Conservation (phyloP, 2,888 invertebrate genomes). For the Orchesellides sinensis region DNA sequence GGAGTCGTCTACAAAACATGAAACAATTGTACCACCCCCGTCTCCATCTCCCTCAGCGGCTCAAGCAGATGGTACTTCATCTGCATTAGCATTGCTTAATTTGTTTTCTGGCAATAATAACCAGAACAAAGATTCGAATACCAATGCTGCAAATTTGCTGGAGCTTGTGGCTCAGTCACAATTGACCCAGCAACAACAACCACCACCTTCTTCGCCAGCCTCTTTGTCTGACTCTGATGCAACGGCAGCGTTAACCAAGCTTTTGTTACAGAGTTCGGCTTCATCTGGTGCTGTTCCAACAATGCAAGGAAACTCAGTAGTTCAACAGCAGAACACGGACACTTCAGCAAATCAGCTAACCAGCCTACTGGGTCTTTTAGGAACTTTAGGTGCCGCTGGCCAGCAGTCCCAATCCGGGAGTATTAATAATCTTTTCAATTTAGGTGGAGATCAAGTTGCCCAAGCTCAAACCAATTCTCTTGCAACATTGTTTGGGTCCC, state of each 20-base stretch:
- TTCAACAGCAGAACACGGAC: slow-evolving; percentile 34
- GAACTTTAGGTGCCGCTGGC: slow-evolving; percentile 58
- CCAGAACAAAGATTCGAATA: slow-evolving; percentile 15
- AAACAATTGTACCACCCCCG: slow-evolving; percentile 37
- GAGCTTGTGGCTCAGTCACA: slow-evolving; percentile 52
- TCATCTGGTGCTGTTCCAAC: slow-evolving; percentile 9
- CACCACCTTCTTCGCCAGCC: slow-evolving; percentile 5
- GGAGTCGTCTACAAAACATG: slow-evolving; percentile 43
- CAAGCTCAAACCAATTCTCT: slow-evolving; percentile 64
- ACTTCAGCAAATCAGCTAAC: slow-evolving; percentile 69
- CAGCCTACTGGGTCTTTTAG: slow-evolving; percentile 66
- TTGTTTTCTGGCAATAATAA: slow-evolving; percentile 44
- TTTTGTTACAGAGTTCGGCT: slow-evolving; percentile 51
- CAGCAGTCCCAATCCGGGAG: slow-evolving; percentile 42
- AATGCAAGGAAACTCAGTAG: slow-evolving; percentile 47
- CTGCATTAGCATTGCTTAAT: slow-evolving; percentile 61
- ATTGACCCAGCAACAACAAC: slow-evolving; percentile 24
- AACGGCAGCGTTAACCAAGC: slow-evolving; percentile 53
- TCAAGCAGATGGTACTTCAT: slow-evolving; percentile 37
- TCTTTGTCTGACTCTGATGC: slow-evolving; percentile 16
- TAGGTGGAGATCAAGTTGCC: slow-evolving; percentile 41
- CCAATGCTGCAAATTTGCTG: slow-evolving; percentile 53
- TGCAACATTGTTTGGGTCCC: slow-evolving; percentile 58
- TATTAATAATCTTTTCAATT: slow-evolving; percentile 46
- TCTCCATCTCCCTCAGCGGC: not conserved